These are phyloP conservation scores for Dasysyrphus tricinctus DNA, from an alignment of 2,888 invertebrate species.

Conservation along the genomic window DNA sequence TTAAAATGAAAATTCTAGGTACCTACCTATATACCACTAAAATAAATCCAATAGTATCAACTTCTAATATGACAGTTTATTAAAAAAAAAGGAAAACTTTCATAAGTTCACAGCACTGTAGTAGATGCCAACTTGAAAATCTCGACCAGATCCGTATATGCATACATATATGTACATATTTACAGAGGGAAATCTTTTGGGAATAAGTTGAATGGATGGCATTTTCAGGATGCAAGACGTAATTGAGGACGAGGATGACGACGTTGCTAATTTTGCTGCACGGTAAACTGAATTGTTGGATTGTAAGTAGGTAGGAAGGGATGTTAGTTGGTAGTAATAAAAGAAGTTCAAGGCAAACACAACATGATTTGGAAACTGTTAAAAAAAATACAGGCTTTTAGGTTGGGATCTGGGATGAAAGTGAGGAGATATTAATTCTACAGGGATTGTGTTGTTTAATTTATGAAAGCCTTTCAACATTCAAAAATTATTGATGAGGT, in stretches of 20 bases:
- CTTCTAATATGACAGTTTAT: no score
- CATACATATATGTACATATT: not conserved
- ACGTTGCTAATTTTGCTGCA: conserved; percentile 53
- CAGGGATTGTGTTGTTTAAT: no score
- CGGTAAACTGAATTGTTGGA: conserved; percentile 17
- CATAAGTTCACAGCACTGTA: not conserved
- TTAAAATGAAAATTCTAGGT: no score
- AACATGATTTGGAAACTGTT: conserved; percentile 1
- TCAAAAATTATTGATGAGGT: no score
- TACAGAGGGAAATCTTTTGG: conserved; percentile 31
- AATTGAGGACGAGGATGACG: conserved; percentile 47
- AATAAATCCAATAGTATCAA: no score
- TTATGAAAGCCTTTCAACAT: no score
- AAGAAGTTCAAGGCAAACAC: conserved; percentile 44
- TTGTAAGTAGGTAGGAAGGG: conserved; percentile 13
- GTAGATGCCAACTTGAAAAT: conserved; percentile 34
- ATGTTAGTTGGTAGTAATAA: not conserved
- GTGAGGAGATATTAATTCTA: no score
- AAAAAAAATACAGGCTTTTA: not conserved
- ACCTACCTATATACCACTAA: no score
- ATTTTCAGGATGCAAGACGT: conserved; percentile 31
- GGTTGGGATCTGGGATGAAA: no score
- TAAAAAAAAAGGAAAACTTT: no score
- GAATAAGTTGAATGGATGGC: conserved; percentile 41
- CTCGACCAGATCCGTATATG: not conserved